Evolutionary conservation across 2,797 vertebrate species (phyloP), one percentile per base, ranked within the genome.

Genomic region (Sebastes diaconus): DNA sequence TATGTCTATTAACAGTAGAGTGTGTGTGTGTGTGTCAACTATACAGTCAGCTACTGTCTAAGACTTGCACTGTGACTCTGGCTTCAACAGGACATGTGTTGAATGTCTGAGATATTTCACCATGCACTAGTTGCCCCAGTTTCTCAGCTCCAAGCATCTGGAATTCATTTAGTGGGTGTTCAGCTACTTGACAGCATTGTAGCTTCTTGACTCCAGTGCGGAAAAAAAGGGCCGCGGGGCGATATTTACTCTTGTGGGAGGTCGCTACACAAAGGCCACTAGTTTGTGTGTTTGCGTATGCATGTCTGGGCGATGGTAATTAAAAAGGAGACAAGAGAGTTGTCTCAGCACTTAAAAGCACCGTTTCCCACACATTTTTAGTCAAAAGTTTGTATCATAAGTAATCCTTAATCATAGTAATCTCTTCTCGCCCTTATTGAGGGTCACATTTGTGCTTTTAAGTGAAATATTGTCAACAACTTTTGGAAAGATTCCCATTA

Each of bases 161-260:
- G 92, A 94, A 91, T 85, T 77, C 83, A 93, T 95, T 93, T 72
- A 73, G 90, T 90, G 87, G 91, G 87, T 80, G 83, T 88, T 79
- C 36, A 57, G 84, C 83, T 73, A 32, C 78, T 81, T 84, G 87
- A 79, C 88, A 88, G 79, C 68, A 73, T 69, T 74, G 75, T 72
- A 84, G 84, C 88, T 86, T 63, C 73, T 85, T 88, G 82, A 87
- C 80, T 89, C 69, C 64, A 55, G 57, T 68, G 52, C 63, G 55
- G 20, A 14, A 58, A 55, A 72, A 72, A 70, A n/a, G 4, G 54
- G 36, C 73, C 1, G 10, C 14, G 4, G 61, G 58, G 54, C 24
- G 27, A 78, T 81, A 83, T 84, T 90, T 84, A 83, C 79, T 71
- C 77, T 84, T 13, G 68, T 84, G 87, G 91, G 90, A 90, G 81